Percentiles rank a stretch among this genome's conserved stretches.
Conservation (phyloP, 1,140 invertebrate genomes). For the Conus betulinus region DNA sequence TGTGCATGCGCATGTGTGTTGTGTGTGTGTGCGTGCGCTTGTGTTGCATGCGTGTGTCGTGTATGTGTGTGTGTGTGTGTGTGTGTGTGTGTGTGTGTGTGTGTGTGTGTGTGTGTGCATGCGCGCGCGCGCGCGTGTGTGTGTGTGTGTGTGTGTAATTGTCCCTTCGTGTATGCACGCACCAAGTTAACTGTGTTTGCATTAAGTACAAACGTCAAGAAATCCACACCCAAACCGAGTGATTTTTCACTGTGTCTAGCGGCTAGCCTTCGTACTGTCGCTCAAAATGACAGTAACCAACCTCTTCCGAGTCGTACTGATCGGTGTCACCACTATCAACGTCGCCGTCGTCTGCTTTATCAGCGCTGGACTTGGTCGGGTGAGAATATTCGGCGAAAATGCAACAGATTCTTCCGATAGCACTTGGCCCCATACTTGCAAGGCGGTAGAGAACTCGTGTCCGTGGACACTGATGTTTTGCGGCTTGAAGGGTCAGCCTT, state of each 20-base stretch:
- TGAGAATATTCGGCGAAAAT: constrained; percentile 66
- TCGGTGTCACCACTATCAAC: constrained; percentile 50
- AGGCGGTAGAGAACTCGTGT: constrained; percentile 42
- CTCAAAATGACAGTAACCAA: too few species aligned
- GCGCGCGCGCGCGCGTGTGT: constrained; percentile 45
- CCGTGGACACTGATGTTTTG: constrained; percentile 3
- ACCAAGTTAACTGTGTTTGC: neutral
- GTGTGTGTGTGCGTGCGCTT: constrained; percentile 43
- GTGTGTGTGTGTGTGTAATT: constrained; percentile 47
- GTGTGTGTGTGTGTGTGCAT: constrained; percentile 50
- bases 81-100: constrained; percentile 44
- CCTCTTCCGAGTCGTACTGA: constrained; percentile 47
- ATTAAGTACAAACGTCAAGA: neutral
- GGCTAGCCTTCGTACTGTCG: too few species aligned
- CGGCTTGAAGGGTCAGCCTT: neutral
- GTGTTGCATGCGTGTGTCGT: constrained; percentile 44
- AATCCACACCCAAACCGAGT: too few species aligned
- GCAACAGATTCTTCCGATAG: constrained; percentile 64
- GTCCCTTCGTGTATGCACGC: constrained; percentile 43
- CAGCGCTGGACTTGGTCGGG: constrained; percentile 37
- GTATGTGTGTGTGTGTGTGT: constrained; percentile 48
- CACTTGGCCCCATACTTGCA: constrained; percentile 65
- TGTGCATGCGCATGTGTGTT: constrained; percentile 30
- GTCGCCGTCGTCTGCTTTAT: constrained; percentile 34
- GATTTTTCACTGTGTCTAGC: too few species aligned